phyloP scores from a whole-genome alignment of 2,797 vertebrate species.

The Alosa sapidissima region DNA sequence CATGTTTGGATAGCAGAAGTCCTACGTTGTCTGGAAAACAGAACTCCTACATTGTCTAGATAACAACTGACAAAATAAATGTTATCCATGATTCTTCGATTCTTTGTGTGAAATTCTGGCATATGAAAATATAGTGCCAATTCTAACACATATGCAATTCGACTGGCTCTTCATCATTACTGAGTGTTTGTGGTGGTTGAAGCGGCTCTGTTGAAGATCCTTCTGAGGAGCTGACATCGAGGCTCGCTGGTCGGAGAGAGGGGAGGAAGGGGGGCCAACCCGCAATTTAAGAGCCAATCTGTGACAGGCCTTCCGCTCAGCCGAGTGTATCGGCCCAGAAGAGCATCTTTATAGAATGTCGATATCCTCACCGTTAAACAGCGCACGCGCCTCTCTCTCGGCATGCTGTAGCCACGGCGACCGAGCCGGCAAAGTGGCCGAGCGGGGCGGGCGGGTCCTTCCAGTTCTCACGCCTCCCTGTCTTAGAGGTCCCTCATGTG shows the following conservation, averaged over 20 bases:
- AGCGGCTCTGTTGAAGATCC: neutral
- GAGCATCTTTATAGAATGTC: conserved; percentile 15
- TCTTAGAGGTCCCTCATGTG: conserved; percentile 64
- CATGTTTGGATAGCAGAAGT: too few species aligned
- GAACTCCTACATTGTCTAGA: neutral
- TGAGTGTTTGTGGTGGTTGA: neutral
- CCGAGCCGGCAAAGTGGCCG: neutral
- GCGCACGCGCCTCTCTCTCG: neutral
- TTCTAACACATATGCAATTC: neutral
- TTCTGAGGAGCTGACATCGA: neutral
- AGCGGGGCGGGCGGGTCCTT: neutral
- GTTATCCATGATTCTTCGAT: neutral
- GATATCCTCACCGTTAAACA: conserved; percentile 11
- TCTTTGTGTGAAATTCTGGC: neutral
- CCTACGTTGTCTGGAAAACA: neutral
- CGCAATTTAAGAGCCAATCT: conserved; percentile 19
- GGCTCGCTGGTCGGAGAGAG: neutral
- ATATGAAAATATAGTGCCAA: neutral
- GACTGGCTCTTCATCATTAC: neutral
- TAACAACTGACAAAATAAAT: neutral
- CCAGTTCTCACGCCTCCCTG: conserved; percentile 49
- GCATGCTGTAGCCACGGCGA: neutral
- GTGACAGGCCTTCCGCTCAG: neutral
- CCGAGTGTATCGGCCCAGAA: neutral
- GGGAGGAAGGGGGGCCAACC: neutral